phyloP scores from a whole-genome alignment of 2,113 vertebrate species.

The Egretta garzetta region DNA sequence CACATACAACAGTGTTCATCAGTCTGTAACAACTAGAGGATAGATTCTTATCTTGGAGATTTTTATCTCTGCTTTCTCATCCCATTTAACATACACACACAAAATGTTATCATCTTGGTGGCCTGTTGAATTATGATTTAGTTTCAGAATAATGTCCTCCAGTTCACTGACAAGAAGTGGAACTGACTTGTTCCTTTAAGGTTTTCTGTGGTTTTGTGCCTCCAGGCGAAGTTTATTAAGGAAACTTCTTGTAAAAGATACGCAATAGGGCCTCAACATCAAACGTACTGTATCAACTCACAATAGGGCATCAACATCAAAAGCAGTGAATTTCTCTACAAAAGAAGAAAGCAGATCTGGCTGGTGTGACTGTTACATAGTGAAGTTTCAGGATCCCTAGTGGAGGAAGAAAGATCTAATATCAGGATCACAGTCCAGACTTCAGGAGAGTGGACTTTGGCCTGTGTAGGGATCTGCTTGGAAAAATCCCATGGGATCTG shows the following conservation, averaged over 20 bases:
- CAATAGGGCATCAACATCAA: too few relatives aligned
- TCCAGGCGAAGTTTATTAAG: background rate
- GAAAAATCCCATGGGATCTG: background rate
- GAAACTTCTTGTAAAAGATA: background rate
- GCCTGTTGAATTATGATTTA: background rate
- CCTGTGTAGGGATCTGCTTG: background rate
- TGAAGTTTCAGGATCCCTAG: background rate
- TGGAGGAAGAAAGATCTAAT: background rate
- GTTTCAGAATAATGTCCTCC: background rate
- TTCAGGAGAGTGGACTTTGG: background rate
- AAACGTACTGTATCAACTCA: background rate
- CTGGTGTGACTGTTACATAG: background rate
- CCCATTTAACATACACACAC: background rate
- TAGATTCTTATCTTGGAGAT: background rate
- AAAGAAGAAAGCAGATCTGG: background rate
- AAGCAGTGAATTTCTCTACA: background rate
- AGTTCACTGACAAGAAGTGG: background rate
- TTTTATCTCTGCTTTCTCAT: background rate
- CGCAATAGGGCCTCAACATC: background rate
- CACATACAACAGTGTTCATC: background rate
- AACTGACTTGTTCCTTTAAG: background rate
- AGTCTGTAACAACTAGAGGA: background rate
- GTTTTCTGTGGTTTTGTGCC: background rate
- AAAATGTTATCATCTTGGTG: background rate
- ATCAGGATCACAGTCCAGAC: background rate